Percentiles rank a stretch among this genome's conserved stretches.
phyloP scores from a whole-genome alignment of 2,888 invertebrate species.

The Margaritifera margaritifera region DNA sequence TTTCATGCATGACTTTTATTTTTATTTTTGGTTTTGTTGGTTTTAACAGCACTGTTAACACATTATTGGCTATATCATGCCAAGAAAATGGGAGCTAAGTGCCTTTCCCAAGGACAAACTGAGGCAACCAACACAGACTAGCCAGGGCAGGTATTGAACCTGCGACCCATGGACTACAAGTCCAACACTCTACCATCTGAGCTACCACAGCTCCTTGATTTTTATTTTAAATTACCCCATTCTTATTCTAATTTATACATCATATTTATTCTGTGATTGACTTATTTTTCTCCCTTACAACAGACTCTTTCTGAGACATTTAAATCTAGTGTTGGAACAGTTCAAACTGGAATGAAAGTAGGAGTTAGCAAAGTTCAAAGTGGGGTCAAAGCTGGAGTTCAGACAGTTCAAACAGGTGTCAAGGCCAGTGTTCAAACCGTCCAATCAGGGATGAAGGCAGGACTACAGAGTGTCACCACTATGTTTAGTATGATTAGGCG shows the following conservation, averaged over 20 bases:
- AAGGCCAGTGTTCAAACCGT: conserved; percentile 48
- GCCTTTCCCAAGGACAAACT: too few species aligned
- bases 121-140: too few species aligned
- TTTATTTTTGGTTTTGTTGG: too few species aligned
- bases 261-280: conserved; percentile 5
- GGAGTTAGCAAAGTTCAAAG: conserved; percentile 42
- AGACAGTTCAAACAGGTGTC: conserved; percentile 47
- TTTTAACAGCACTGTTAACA: too few species aligned
- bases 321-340: conserved; percentile 1
- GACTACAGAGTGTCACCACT: conserved; percentile 54
- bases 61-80: too few species aligned
- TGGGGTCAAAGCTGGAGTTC: conserved; percentile 51
- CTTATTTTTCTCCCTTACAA: conserved; percentile 1
- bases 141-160: too few species aligned
- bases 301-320: conserved; percentile 5
- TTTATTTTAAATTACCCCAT: not conserved
- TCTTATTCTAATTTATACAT: not conserved
- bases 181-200: not conserved
- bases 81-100: too few species aligned
- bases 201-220: not conserved
- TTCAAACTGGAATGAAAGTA: conserved; percentile 28
- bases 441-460: conserved; percentile 57
- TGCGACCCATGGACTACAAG: not conserved
- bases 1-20: too few species aligned
- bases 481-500: conserved; percentile 18